Evolutionary conservation across 1,140 invertebrate species (phyloP).

Genomic region (Drosophila kikkawai): DNA sequence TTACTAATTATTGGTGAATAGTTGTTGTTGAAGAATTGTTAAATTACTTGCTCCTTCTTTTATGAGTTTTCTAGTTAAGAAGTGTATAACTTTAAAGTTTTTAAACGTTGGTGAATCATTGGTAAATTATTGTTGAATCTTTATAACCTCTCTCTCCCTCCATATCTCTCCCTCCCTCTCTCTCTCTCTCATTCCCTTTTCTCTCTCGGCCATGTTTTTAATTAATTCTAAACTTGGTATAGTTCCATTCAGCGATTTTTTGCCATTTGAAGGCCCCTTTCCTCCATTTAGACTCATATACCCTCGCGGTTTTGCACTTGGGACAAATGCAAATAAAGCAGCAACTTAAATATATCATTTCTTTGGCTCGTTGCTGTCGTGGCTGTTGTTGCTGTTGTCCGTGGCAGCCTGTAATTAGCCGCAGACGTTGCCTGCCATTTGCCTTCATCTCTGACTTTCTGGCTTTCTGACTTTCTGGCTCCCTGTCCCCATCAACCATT

Average conservation of each 20-base stretch:
- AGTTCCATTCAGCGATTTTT: slow-evolving; percentile 9
- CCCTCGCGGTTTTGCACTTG: slow-evolving; percentile 12
- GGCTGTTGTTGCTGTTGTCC: slow-evolving; percentile 39
- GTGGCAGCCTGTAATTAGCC: slow-evolving; percentile 79
- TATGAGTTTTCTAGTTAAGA: neutral
- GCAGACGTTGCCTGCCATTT: slow-evolving; percentile 73
- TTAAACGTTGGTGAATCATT: neutral
- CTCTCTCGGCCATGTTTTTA: neutral
- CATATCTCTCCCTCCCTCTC: too few species aligned
- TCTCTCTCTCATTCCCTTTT: neutral
- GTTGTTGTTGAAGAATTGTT: too few species aligned
- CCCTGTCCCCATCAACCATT: slow-evolving; percentile 21
- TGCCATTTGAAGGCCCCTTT: neutral
- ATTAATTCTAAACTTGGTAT: slow-evolving; percentile 6
- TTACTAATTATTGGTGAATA: too few species aligned
- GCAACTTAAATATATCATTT: slow-evolving; percentile 71
- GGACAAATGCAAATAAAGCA: slow-evolving; percentile 56
- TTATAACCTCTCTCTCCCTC: too few species aligned
- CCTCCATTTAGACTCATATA: neutral
- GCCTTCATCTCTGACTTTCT: slow-evolving; percentile 43
- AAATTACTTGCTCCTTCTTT: too few species aligned
- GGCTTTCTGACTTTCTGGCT: slow-evolving; percentile 30
- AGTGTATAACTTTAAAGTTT: neutral
- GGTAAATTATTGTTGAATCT: neutral
- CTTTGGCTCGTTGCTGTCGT: slow-evolving; percentile 51